Conservation (phyloP, 2,888 invertebrate genomes). For the Hypomecis punctinalis region DNA sequence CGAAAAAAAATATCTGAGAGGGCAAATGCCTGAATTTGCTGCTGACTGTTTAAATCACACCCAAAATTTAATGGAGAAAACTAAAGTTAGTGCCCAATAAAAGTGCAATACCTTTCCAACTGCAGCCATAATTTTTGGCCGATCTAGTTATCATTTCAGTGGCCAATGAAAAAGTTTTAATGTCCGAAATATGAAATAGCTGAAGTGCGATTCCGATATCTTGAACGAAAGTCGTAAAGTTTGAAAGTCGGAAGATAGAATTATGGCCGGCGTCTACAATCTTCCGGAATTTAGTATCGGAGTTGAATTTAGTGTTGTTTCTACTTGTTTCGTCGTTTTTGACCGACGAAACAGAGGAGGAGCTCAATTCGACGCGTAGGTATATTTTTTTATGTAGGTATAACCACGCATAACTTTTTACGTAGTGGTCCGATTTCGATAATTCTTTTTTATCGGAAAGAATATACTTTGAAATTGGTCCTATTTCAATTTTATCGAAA, state of each 20-base stretch:
- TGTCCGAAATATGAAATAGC: constrained; percentile 58
- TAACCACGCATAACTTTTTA: too few relatives aligned
- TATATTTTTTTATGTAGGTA: too few relatives aligned
- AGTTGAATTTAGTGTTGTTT: constrained; percentile 39
- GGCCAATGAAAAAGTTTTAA: constrained; percentile 75
- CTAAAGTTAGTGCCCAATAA: constrained; percentile 33
- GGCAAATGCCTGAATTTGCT: too few relatives aligned
- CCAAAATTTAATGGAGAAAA: background rate
- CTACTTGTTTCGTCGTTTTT: too few relatives aligned
- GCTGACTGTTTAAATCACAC: too few relatives aligned
- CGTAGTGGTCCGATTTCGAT: too few relatives aligned
- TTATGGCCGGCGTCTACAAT: constrained; percentile 46
- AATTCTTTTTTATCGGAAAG: too few relatives aligned
- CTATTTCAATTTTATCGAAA: too few relatives aligned
- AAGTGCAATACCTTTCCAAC: constrained; percentile 38
- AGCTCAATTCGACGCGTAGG: too few relatives aligned
- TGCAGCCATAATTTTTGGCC: constrained; percentile 47
- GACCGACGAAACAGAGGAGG: too few relatives aligned
- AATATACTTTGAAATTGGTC: too few relatives aligned
- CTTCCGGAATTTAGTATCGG: constrained; percentile 45
- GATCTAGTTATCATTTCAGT: constrained; percentile 56
- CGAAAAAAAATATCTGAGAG: too few relatives aligned
- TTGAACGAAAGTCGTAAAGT: constrained; percentile 42
- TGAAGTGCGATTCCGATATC: constrained; percentile 57
- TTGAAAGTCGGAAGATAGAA: constrained; percentile 38